phyloP scores from a whole-genome alignment of 2,888 invertebrate genomes.

The Heliconius sara region DNA sequence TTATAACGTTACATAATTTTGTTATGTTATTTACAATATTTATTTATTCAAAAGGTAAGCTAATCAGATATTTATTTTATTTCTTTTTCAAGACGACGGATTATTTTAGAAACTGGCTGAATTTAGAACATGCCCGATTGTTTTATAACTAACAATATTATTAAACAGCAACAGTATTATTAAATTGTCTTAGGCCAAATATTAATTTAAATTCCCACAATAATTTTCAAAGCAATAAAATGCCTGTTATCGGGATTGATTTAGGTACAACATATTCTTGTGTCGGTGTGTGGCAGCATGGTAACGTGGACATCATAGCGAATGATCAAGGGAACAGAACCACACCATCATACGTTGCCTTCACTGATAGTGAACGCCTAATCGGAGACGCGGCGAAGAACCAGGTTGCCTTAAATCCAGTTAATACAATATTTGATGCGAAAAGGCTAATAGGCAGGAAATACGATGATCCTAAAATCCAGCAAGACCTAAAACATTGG shows the following conservation, averaged over 20 bases:
- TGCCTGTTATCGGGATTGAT: constrained; percentile 82
- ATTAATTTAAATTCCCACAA: constrained; percentile 28
- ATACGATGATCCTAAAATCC: constrained; percentile 89
- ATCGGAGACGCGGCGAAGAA: constrained; percentile 89
- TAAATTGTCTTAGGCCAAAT: background rate
- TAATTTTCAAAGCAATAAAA: constrained; percentile 50
- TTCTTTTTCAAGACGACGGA: too few relatives aligned
- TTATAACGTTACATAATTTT: background rate
- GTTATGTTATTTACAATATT: too few relatives aligned
- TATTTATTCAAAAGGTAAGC: too few relatives aligned
- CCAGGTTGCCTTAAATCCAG: constrained; percentile 88
- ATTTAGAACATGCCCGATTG: background rate
- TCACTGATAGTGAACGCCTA: constrained; percentile 85
- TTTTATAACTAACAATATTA: background rate
- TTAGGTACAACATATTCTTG: constrained; percentile 83
- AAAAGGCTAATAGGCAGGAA: constrained; percentile 92
- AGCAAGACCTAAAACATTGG: constrained; percentile 92
- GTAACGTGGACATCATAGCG: constrained; percentile 89
- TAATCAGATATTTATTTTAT: too few relatives aligned
- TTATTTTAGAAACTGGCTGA: background rate
- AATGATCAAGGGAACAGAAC: constrained; percentile 88
- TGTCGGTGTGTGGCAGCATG: constrained; percentile 83
- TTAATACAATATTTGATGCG: constrained; percentile 91
- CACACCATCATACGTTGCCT: constrained; percentile 89
- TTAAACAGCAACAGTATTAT: background rate